Percentiles rank a stretch among this genome's conserved stretches.
phyloP scores from a whole-genome alignment of 2,113 vertebrate genomes.

The Aleadryas rufinucha region DNA sequence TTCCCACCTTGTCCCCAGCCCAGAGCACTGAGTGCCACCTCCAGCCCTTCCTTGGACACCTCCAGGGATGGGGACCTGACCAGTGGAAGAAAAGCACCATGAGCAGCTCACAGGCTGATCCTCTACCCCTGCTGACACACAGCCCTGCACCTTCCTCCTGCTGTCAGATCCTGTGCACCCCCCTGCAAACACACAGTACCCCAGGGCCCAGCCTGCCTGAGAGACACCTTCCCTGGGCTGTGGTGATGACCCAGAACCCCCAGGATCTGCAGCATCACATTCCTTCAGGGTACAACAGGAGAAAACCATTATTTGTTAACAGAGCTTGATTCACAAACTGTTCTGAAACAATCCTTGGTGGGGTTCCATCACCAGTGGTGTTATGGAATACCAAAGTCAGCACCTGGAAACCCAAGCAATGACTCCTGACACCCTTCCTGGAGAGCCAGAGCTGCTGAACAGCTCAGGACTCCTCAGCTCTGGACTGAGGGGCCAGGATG shows the following conservation, averaged over 20 bases:
- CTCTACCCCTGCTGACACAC: neutral
- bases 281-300: neutral
- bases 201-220: rapidly evolving
- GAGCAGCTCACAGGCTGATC: neutral
- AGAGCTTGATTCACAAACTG: neutral
- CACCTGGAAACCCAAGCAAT: neutral
- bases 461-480: neutral
- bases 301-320: neutral
- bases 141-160: neutral
- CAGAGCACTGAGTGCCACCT: neutral
- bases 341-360: neutral
- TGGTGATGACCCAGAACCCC: rapidly evolving
- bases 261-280: neutral
- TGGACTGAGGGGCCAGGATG: neutral
- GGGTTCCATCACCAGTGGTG: neutral
- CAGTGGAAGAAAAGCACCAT: neutral
- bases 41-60: neutral
- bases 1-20: neutral
- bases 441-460: neutral
- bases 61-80: neutral
- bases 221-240: neutral
- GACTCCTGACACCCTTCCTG: neutral
- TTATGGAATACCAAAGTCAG: neutral
- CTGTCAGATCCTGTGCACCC: neutral
- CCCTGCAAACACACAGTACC: neutral